Evolutionary conservation across 2,113 vertebrate species (phyloP).

Genomic region (Hypomesus transpacificus): DNA sequence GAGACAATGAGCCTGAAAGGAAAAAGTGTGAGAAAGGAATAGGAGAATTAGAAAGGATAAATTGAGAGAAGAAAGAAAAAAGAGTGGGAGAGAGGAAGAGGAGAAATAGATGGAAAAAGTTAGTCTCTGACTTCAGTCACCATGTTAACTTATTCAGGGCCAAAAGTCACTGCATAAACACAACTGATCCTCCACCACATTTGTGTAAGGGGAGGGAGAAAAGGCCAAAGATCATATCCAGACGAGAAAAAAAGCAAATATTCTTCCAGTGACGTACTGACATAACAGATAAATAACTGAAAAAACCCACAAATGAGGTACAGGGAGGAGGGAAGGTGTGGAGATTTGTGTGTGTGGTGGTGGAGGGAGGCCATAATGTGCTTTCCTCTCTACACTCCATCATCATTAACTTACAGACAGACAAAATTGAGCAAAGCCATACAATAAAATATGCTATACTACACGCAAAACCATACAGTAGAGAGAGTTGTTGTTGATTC

Average conservation of each 20-base stretch:
- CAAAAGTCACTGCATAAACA: neutral
- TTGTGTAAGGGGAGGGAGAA: conserved; percentile 1
- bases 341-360: neutral
- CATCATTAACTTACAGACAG: conserved; percentile 34
- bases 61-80: conserved; percentile 42
- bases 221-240: neutral
- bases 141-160: neutral
- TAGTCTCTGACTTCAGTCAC: neutral
- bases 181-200: neutral
- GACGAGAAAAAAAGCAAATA: conserved; percentile 6
- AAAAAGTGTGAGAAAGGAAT: conserved; percentile 11
- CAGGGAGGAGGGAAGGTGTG: neutral
- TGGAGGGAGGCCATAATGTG: conserved; percentile 5
- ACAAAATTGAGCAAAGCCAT: conserved; percentile 7
- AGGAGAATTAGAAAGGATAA: neutral
- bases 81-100: conserved; percentile 32
- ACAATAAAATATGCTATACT: too few relatives aligned
- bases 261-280: neutral
- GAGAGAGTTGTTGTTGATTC: too few relatives aligned
- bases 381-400: conserved; percentile 32
- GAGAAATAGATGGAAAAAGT: conserved; percentile 1
- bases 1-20: conserved; percentile 80
- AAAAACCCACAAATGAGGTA: conserved; percentile 8
- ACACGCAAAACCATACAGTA: too few relatives aligned
- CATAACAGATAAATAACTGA: neutral